These are phyloP conservation scores for Miltochrista miniata DNA, from an alignment of 2,888 invertebrate species.

Conservation along the genomic window DNA sequence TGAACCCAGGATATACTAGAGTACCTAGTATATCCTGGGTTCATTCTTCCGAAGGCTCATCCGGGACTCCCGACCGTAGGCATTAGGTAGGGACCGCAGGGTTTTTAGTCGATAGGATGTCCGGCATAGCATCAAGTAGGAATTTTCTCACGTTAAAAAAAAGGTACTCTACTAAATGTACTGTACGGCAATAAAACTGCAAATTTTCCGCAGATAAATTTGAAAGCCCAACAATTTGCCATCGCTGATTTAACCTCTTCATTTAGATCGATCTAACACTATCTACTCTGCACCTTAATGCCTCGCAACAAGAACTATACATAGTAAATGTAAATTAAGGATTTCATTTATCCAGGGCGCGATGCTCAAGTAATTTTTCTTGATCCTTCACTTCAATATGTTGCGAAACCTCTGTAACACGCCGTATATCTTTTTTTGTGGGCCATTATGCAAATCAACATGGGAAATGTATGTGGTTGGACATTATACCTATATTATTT, in stretches of 20 bases:
- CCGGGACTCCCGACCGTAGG: too few relatives aligned
- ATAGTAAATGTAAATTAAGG: constrained; percentile 52
- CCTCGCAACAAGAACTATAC: constrained; percentile 28
- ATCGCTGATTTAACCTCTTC: constrained; percentile 35
- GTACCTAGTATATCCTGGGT: too few relatives aligned
- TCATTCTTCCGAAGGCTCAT: too few relatives aligned
- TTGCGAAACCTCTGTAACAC: constrained; percentile 60
- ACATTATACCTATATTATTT: constrained; percentile 33
- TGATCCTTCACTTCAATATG: constrained; percentile 70
- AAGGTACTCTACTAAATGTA: too few relatives aligned
- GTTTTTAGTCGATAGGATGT: too few relatives aligned
- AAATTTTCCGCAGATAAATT: constrained; percentile 38
- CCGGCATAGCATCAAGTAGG: too few relatives aligned
- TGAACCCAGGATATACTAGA: too few relatives aligned
- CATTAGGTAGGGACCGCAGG: too few relatives aligned
- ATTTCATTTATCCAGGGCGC: constrained; percentile 59
- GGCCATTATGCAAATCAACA: constrained; percentile 70
- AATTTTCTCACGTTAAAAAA: too few relatives aligned
- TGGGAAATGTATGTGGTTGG: constrained; percentile 44
- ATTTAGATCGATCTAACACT: constrained; percentile 24
- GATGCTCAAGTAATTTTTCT: constrained; percentile 67
- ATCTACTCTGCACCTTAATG: constrained; percentile 32
- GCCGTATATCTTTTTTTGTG: constrained; percentile 65
- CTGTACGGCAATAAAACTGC: constrained; percentile 23
- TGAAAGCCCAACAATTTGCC: constrained; percentile 34